Evolutionary conservation across 1,140 invertebrate genomes (phyloP).

Genomic region (Hylyphantes graminicola): DNA sequence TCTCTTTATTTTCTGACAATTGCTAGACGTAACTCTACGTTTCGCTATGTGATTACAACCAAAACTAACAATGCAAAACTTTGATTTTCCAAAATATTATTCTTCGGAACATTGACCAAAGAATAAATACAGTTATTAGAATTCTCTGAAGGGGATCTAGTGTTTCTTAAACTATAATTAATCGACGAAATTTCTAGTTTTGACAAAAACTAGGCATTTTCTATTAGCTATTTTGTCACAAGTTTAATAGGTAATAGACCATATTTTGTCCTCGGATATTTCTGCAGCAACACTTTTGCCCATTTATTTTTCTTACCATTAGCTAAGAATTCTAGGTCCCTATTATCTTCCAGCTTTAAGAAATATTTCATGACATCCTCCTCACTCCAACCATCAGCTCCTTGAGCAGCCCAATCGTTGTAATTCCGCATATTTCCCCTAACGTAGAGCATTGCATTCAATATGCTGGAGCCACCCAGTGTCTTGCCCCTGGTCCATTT

Average conservation of each 20-base stretch:
- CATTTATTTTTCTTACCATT: slow-evolving; percentile 71
- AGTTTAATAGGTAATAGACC: slow-evolving; percentile 67
- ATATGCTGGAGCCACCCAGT: slow-evolving; percentile 83
- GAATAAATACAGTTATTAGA: no score
- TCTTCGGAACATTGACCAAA: no score
- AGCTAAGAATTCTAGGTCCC: slow-evolving; percentile 82
- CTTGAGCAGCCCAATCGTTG: slow-evolving; percentile 87
- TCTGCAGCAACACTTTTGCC: slow-evolving; percentile 66
- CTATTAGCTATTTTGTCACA: no score
- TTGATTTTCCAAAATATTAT: slow-evolving; percentile 67
- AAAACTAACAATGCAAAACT: slow-evolving; percentile 91
- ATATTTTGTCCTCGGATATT: slow-evolving; percentile 88
- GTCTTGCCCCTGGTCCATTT: slow-evolving; percentile 64
- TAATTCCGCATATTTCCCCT: slow-evolving; percentile 92
- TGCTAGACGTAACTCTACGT: no score
- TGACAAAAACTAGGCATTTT: no score
- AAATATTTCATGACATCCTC: slow-evolving; percentile 79
- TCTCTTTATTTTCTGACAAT: no score
- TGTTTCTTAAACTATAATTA: no score
- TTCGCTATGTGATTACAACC: slow-evolving; percentile 69
- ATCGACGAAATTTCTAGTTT: no score
- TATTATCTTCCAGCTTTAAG: slow-evolving; percentile 83
- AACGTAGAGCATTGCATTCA: slow-evolving; percentile 96
- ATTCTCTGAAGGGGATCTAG: no score
- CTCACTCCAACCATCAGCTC: slow-evolving; percentile 91